Conservation (phyloP, 2,113 vertebrate species). For the Meles meles region DNA sequence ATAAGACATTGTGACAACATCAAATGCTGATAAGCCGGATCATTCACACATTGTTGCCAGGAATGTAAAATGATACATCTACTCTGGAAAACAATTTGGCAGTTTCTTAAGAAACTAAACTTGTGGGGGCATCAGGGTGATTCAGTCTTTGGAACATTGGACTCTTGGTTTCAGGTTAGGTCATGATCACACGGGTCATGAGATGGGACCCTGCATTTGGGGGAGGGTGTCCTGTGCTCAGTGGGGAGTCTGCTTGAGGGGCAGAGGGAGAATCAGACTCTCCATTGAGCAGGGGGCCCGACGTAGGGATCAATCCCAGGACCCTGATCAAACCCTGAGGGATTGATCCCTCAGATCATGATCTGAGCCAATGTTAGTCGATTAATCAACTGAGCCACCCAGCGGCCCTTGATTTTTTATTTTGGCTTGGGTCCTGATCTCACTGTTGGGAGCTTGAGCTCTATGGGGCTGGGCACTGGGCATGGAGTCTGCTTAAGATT, state of each 20-base stretch:
- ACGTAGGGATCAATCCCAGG: too few relatives aligned
- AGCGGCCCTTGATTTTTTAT: neutral
- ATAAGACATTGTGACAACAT: neutral
- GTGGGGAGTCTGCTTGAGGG: neutral
- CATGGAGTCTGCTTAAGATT: neutral
- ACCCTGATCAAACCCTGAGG: too few relatives aligned
- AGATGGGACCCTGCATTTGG: neutral
- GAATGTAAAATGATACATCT: neutral
- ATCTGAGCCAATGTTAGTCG: too few relatives aligned
- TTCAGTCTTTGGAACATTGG: neutral
- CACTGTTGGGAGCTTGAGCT: neutral
- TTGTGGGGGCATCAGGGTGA: neutral
- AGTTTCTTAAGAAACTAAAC: neutral
- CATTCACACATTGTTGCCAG: neutral
- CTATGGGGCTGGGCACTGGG: neutral
- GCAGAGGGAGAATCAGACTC: too few relatives aligned
- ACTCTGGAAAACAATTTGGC: neutral
- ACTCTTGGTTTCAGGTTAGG: neutral
- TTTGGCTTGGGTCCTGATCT: neutral
- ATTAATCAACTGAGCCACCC: too few relatives aligned
- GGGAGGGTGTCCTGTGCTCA: neutral
- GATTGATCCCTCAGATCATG: too few relatives aligned
- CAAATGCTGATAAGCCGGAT: neutral
- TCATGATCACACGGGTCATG: neutral
- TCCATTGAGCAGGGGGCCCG: too few relatives aligned